Evolutionary conservation across 2,888 invertebrate species (phyloP).

Genomic region (Catonia carolina): DNA sequence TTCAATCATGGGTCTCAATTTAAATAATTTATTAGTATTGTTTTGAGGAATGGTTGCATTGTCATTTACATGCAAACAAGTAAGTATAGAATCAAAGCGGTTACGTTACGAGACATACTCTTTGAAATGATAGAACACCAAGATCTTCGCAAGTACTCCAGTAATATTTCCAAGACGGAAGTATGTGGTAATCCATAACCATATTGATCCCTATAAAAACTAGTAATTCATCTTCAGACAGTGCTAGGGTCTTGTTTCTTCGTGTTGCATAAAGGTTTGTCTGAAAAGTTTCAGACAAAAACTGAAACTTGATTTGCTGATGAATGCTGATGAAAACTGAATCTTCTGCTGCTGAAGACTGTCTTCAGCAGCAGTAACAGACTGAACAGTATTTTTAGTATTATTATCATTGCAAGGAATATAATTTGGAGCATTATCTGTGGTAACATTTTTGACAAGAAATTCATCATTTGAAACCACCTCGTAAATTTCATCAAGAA

Average conservation of each 20-base stretch:
- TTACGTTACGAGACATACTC: not conserved
- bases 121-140: not conserved
- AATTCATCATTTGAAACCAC: too few species aligned
- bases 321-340: too few species aligned
- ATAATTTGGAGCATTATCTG: too few species aligned
- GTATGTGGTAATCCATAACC: not conserved
- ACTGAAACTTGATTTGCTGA: too few species aligned
- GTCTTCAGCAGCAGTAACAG: too few species aligned
- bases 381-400: too few species aligned
- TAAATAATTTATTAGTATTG: not conserved
- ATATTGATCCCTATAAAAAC: not conserved
- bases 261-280: not conserved
- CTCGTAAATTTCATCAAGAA: too few species aligned
- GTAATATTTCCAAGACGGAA: not conserved
- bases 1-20: not conserved
- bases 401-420: too few species aligned
- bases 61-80: not conserved
- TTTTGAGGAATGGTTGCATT: not conserved
- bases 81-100: not conserved
- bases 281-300: too few species aligned
- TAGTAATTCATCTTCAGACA: not conserved
- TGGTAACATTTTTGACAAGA: too few species aligned
- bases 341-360: too few species aligned
- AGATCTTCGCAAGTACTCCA: not conserved
- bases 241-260: not conserved